phyloP scores from a whole-genome alignment of 2,888 invertebrate genomes.

The Cheilosia soror region DNA sequence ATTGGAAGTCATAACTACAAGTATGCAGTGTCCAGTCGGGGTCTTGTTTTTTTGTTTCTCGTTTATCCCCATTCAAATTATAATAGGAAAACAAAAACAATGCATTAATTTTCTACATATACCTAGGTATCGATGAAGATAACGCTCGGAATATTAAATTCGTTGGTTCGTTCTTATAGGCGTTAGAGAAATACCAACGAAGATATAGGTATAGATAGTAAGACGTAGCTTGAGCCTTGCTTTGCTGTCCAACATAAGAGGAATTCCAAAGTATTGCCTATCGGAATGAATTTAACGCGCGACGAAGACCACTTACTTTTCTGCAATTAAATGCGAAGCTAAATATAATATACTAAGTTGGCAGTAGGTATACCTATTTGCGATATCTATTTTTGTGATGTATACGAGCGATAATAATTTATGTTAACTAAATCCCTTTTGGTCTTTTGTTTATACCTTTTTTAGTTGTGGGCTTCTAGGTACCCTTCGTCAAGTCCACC shows the following conservation, averaged over 20 bases:
- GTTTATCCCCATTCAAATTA: neutral
- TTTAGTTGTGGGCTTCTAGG: too few species aligned
- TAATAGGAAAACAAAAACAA: neutral
- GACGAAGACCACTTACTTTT: neutral
- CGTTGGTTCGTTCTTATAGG: neutral
- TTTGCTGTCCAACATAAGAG: slow-evolving; percentile 9
- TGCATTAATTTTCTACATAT: slow-evolving; percentile 5
- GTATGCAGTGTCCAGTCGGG: neutral
- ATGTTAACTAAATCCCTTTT: neutral
- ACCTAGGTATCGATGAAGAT: slow-evolving; percentile 1
- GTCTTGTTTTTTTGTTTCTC: neutral
- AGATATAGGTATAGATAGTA: neutral
- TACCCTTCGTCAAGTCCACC: too few species aligned
- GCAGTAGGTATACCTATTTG: neutral
- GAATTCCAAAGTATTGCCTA: slow-evolving; percentile 4
- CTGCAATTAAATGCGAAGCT: neutral
- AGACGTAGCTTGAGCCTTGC: neutral
- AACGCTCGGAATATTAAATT: slow-evolving; percentile 31
- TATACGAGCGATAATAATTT: neutral
- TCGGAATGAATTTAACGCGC: slow-evolving; percentile 5
- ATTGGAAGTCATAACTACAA: slow-evolving; percentile 2
- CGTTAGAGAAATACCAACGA: slow-evolving; percentile 18
- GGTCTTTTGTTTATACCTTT: neutral
- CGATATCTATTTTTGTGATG: neutral
- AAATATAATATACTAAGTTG: neutral